Evolutionary conservation across 2,888 invertebrate species (phyloP).

Genomic region (Autographa gamma): DNA sequence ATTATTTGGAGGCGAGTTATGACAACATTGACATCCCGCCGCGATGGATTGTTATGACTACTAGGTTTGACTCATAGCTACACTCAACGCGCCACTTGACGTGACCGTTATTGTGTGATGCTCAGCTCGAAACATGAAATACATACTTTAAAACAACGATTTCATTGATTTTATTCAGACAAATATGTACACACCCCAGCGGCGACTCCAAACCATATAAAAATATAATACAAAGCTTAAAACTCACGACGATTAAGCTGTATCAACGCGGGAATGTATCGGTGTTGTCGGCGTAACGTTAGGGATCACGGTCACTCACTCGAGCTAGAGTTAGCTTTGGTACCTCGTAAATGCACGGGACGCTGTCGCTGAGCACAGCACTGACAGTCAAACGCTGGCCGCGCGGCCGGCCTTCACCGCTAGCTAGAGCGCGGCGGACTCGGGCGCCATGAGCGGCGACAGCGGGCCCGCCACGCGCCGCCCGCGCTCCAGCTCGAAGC

Average conservation of each 20-base stretch:
- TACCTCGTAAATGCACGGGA: slow-evolving; percentile 81
- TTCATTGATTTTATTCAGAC: slow-evolving; percentile 74
- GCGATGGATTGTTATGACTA: slow-evolving; percentile 26
- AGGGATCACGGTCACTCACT: slow-evolving; percentile 71
- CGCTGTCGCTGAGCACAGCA: slow-evolving; percentile 65
- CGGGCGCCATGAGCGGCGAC: slow-evolving; percentile 94
- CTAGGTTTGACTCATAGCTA: slow-evolving; percentile 40
- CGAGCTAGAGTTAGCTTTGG: slow-evolving; percentile 69
- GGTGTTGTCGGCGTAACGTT: slow-evolving; percentile 65
- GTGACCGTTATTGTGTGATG: slow-evolving; percentile 60
- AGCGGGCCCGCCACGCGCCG: slow-evolving; percentile 93
- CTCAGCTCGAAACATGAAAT: slow-evolving; percentile 65
- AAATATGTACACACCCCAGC: slow-evolving; percentile 79
- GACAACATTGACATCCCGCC: slow-evolving; percentile 45
- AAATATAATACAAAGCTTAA: slow-evolving; percentile 84
- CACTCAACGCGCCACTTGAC: slow-evolving; percentile 23
- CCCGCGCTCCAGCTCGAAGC: slow-evolving; percentile 94
- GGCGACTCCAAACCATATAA: slow-evolving; percentile 73
- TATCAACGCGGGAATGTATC: slow-evolving; percentile 73
- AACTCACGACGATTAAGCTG: slow-evolving; percentile 76
- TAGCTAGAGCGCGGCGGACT: slow-evolving; percentile 92
- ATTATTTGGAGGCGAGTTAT: slow-evolving; percentile 44
- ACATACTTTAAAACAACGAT: slow-evolving; percentile 68
- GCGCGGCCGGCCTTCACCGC: slow-evolving; percentile 80
- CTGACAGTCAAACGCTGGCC: slow-evolving; percentile 82